These are phyloP conservation scores for Taurulus bubalis DNA, from an alignment of 2,113 vertebrate species.

Conservation along the genomic window DNA sequence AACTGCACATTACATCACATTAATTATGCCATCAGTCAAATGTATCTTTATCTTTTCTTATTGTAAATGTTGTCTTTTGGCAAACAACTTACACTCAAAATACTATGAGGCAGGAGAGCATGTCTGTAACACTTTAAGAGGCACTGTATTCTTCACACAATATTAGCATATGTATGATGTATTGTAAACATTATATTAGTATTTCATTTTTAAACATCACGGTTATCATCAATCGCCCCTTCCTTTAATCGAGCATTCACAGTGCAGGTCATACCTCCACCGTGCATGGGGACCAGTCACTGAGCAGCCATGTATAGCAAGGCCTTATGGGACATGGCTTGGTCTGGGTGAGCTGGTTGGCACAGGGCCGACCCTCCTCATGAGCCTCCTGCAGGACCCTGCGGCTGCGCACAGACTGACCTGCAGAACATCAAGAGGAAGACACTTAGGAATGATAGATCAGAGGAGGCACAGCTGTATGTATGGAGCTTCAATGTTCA, in stretches of 20 bases:
- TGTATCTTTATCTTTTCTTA: no score
- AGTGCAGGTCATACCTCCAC: slow-evolving; percentile 86
- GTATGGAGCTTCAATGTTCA: background rate
- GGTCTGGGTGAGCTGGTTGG: slow-evolving; percentile 88
- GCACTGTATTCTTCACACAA: no score
- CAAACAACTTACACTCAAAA: no score
- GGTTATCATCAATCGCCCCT: background rate
- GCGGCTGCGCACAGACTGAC: slow-evolving; percentile 87
- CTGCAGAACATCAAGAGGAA: slow-evolving; percentile 74
- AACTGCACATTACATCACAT: background rate
- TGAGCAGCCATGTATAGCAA: slow-evolving; percentile 92
- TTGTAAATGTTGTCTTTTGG: no score
- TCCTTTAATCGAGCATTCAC: background rate
- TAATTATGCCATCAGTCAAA: no score
- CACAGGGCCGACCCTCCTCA: slow-evolving; percentile 92
- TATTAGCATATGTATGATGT: no score
- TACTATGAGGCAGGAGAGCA: no score
- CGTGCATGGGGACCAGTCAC: slow-evolving; percentile 90
- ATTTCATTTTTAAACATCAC: no score
- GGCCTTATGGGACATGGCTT: slow-evolving; percentile 90
- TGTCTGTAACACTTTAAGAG: no score
- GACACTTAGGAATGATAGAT: background rate
- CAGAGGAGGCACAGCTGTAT: background rate
- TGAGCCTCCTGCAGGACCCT: slow-evolving; percentile 87
- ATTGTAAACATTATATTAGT: no score